Base-by-base conservation (phyloP, 1,140 invertebrate species). In the Trichogramma pretiosum region DNA sequence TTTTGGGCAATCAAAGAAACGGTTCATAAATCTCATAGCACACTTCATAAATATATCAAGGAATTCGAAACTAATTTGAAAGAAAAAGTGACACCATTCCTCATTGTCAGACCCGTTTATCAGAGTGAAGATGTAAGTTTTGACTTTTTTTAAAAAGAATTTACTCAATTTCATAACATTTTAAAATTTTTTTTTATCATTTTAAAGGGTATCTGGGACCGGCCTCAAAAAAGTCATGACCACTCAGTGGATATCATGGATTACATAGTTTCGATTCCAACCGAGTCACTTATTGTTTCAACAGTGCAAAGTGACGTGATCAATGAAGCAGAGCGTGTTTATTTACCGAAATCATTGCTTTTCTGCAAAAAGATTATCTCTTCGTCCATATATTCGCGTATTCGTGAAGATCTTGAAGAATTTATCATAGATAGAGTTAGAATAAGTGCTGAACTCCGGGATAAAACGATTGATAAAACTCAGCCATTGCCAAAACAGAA, bases 1-100 rank as follows among this genome's bases (percentile, higher is more conserved):
- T 94, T 94, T 63, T 96, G 88, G 81, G 81, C 89, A n/a, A 80
- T 98, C 8, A 92, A 89, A 54, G 82, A 87, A 54, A 83, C 85
- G 4, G 81, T 93, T 3, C 81, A 87, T 19, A 93, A 90, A 65
- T 85, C 88, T 1, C 91, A 96, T 61, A 81, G 84, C 52, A 89
- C 83, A 18, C 64, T 98, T 2, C 84, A 87, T 56, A 93, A 93
- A 65, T 83, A 85, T 55, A 81, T 92, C 3, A 86, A 87, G 57
- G 83, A 91, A 56, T 95, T 82, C 71, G 77, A 82, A 54, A 74
- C 74, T 37, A 47, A 56, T 11, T 33, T 77, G 22, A 68, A 66
- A 17, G 60, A 70, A 18, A 68, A 55, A 36, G 74, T 75, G 1
- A 49, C 54, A 4, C 33, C 50, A 0, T 64, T 54, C 21, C 55